phyloP scores from a whole-genome alignment of 2,113 vertebrate genomes.

The Physeter macrocephalus region DNA sequence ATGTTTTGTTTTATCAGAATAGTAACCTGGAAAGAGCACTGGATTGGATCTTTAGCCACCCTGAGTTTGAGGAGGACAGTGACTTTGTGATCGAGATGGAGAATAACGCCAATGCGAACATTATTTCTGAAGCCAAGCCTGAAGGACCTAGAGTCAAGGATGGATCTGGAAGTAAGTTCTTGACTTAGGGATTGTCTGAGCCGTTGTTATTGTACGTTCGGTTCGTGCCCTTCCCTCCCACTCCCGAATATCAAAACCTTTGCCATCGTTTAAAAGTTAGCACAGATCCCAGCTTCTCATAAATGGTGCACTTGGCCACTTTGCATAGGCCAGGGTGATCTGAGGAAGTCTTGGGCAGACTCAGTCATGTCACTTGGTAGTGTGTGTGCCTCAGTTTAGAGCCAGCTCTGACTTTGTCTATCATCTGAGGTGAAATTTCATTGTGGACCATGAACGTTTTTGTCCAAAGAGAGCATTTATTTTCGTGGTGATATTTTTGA shows the following conservation, averaged over 20 bases:
- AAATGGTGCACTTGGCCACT: neutral
- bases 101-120: conserved; percentile 87
- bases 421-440: neutral
- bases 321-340: neutral
- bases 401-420: neutral
- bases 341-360: neutral
- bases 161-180: conserved; percentile 94
- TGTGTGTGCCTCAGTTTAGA: neutral
- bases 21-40: conserved; percentile 94
- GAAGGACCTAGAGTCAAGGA: conserved; percentile 92
- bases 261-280: neutral
- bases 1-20: conserved; percentile 83
- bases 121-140: conserved; percentile 86
- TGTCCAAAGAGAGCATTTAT: neutral
- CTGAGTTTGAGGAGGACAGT: conserved; percentile 88
- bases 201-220: rapidly evolving
- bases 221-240: neutral
- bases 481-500: neutral
- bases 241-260: neutral
- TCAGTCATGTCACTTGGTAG: neutral
- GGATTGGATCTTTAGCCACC: conserved; percentile 97
- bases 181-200: neutral
- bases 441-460: neutral
- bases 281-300: neutral
- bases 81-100: conserved; percentile 86